Percentiles rank a stretch among this genome's conserved stretches.
phyloP scores from a whole-genome alignment of 2,888 invertebrate genomes.

The Apoderus coryli region DNA sequence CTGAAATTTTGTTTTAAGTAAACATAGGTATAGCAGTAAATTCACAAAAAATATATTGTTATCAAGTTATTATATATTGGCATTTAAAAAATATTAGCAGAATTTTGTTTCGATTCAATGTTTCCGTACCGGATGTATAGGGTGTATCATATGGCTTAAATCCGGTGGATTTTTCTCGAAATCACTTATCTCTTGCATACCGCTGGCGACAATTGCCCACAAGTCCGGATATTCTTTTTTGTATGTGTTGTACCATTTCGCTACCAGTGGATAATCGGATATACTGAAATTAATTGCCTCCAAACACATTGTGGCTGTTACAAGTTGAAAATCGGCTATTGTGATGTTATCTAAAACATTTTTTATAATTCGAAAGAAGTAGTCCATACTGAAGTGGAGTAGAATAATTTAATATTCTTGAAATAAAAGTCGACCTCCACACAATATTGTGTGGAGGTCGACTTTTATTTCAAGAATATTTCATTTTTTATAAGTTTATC shows the following conservation, averaged over 20 bases:
- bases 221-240: constrained; percentile 50
- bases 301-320: constrained; percentile 56
- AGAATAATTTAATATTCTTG: too few relatives aligned
- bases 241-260: constrained; percentile 56
- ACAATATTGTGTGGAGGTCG: too few relatives aligned
- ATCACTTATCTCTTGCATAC: constrained; percentile 51
- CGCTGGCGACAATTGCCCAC: constrained; percentile 53
- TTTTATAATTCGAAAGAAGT: too few relatives aligned
- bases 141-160: constrained; percentile 52
- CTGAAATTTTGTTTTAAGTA: too few relatives aligned
- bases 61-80: too few relatives aligned
- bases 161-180: constrained; percentile 63
- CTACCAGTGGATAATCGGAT: constrained; percentile 40
- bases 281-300: constrained; percentile 57
- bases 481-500: too few relatives aligned
- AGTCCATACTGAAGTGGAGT: too few relatives aligned
- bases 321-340: constrained; percentile 59
- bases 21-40: too few relatives aligned
- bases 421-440: too few relatives aligned
- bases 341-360: constrained; percentile 44
- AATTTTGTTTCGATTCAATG: constrained; percentile 4
- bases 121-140: constrained; percentile 55
- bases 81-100: too few relatives aligned
- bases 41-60: too few relatives aligned
- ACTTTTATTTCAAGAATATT: too few relatives aligned